A percentile compares a stretch with the other conserved stretches of the same genome.
Conservation (phyloP, 2,797 vertebrate genomes). For the Lophura swinhoii region DNA sequence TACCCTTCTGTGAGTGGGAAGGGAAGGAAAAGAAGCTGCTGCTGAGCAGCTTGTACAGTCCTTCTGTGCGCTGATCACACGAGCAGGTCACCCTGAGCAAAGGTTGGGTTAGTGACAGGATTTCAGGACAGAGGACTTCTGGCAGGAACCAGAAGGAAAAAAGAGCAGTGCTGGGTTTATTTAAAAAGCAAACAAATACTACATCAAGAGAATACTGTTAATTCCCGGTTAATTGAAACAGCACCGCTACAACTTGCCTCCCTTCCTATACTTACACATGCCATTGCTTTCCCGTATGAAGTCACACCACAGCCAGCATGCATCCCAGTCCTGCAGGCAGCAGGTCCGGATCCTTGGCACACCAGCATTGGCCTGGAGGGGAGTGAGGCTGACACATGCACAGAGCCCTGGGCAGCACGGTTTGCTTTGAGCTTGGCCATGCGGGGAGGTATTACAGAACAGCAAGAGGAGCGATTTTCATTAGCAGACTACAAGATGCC, state of each 20-base stretch:
- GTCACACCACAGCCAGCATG: rapidly evolving
- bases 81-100: neutral
- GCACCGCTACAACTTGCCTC: neutral
- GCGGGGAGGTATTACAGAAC: neutral
- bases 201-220: neutral
- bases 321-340: neutral
- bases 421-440: neutral
- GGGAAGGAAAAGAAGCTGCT: neutral
- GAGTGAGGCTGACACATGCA: neutral
- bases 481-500: neutral
- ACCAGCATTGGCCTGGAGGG: neutral
- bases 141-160: neutral
- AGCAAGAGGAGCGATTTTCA: neutral
- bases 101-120: neutral
- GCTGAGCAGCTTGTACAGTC: neutral
- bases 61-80: neutral
- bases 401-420: neutral
- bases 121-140: neutral
- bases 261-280: neutral
- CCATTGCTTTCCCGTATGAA: neutral
- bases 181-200: neutral
- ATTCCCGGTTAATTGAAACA: neutral
- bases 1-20: neutral
- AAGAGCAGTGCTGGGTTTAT: neutral
- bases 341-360: neutral